Conservation (phyloP, 2,113 vertebrate genomes). For the Sapajus apella region DNA sequence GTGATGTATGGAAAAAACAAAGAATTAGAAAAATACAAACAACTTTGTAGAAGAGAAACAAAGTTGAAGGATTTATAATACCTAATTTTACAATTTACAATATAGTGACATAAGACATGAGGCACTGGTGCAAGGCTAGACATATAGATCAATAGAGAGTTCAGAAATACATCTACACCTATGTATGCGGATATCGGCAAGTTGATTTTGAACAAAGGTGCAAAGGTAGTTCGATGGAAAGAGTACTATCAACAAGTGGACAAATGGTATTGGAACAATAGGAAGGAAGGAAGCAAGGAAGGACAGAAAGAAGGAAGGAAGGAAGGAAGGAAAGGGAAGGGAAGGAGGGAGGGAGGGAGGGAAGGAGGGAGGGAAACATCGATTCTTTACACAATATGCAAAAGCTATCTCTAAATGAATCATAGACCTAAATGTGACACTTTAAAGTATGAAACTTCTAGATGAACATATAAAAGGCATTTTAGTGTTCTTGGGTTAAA, state of each 20-base stretch:
- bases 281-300: neutral
- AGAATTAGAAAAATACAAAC: neutral
- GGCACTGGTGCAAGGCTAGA: neutral
- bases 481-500: neutral
- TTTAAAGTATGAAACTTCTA: neutral
- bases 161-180: neutral
- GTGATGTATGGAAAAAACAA: neutral
- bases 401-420: constrained; percentile 1
- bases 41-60: neutral
- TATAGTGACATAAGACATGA: neutral
- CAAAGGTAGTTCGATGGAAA: neutral
- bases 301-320: neutral
- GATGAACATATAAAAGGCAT: neutral
- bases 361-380: neutral
- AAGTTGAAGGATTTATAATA: neutral
- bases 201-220: neutral
- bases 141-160: neutral
- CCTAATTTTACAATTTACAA: neutral
- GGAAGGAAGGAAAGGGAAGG: too few species aligned
- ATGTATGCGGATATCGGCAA: neutral
- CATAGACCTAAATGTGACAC: neutral
- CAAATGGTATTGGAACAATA: neutral
- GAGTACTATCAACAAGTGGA: neutral
- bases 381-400: neutral
- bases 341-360: too few species aligned